These are phyloP conservation scores for Schrankia costaestrigalis DNA, from an alignment of 2,888 invertebrate genomes.

Conservation along the genomic window DNA sequence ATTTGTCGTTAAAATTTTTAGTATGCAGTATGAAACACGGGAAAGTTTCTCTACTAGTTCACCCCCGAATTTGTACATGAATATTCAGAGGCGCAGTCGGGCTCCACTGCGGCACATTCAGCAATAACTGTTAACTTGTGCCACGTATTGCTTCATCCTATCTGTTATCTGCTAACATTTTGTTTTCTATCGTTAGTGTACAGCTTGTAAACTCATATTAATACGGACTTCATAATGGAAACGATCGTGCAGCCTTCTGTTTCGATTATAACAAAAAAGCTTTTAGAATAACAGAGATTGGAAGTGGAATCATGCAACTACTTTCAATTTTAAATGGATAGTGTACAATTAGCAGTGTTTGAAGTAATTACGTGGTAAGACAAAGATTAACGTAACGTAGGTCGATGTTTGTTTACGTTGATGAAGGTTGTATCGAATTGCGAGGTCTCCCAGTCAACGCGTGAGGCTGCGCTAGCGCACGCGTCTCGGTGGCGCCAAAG, in stretches of 20 bases:
- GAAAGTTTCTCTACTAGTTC: conserved; percentile 38
- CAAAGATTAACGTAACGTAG: conserved; percentile 56
- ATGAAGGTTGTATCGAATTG: conserved; percentile 78
- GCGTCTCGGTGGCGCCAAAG: conserved; percentile 77
- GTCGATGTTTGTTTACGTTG: conserved; percentile 74
- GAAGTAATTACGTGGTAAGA: conserved; percentile 35
- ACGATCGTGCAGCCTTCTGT: conserved; percentile 13
- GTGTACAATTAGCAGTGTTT: conserved; percentile 30
- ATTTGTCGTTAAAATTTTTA: conserved; percentile 30
- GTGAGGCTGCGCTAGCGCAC: conserved; percentile 75
- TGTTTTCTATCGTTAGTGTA: conserved; percentile 21
- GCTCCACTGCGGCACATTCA: conserved; percentile 40
- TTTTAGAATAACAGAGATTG: conserved; percentile 7
- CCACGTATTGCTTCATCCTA: conserved; percentile 50
- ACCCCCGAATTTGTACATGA: conserved; percentile 59
- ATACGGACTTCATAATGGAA: conserved; percentile 18
- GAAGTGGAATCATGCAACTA: conserved; percentile 9
- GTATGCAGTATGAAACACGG: conserved; percentile 30
- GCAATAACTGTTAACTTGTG: conserved; percentile 72
- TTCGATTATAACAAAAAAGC: conserved; percentile 18
- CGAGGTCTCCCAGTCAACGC: conserved; percentile 75
- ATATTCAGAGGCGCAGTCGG: conserved; percentile 62
- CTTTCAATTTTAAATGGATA: conserved; percentile 31
- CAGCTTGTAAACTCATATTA: conserved; percentile 23
- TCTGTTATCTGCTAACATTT: conserved; percentile 36